Evolutionary conservation across 1,140 invertebrate species (phyloP), one percentile per base, ranked within the genome.

Genomic region (Hylyphantes graminicola): DNA sequence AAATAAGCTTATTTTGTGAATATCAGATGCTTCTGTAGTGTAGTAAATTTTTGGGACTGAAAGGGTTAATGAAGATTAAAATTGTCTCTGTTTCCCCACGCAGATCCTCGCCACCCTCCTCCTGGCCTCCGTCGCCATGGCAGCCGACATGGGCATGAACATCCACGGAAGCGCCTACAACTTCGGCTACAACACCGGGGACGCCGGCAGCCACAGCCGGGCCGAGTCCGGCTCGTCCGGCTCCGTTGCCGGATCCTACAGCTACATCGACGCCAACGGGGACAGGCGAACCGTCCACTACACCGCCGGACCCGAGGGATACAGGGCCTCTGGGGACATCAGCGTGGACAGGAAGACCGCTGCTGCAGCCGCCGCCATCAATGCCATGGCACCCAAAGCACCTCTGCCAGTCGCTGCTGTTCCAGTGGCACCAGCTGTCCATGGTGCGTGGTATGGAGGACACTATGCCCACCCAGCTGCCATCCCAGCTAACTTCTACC

Each of bases 231-330:
- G 95, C 88, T 93, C 94, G 48, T 90, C 93, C 85, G 95, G 95
- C 19, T 94, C 95, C 88, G 94, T 96, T 63, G 94, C 94, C 88
- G 95, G 95, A 67, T 95, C 94, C 55, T 96, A 95, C 89, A 95
- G 95, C 76, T 96, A 94, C 89, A 91, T 96, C 53, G 94, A 96
- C 88, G 92, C 93, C 63, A 92, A 93, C 86, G 95, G 95, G 8
- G 93, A 95, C 89, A 92, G 95, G 70, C 95, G 96, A 90, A 91
- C 94, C 64, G 94, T 96, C n/a, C 94, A 94, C 7, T 96, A 96
- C 89, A 94, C 94, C 10, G 95, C 95, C 7, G 93, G 85, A 72
- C 77, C 91, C 87, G 93, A 95, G 87, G 87, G 87, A 67, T 87
- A 57, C 77, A 55, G 81, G 53, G 72, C 87, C 7, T 48, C 48